Base-by-base conservation (phyloP, 2,113 vertebrate genomes). In the Gambusia holbrooki region DNA sequence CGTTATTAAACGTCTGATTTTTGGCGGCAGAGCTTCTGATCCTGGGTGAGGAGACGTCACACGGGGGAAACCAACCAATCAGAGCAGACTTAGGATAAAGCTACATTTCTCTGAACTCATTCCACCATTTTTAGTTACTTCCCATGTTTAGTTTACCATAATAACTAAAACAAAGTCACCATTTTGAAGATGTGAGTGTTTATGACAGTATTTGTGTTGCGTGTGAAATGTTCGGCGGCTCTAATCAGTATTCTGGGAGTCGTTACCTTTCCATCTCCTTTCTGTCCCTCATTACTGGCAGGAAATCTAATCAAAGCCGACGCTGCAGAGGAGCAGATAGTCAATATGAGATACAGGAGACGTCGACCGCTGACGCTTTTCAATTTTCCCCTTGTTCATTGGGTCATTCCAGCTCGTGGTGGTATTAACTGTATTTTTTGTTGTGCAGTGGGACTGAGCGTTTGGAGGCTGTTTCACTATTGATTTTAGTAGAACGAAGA, bases 291-390 rank as follows among this genome's bases (percentile, higher is more conserved):
- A 75, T 72, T 40, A 65, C 60, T 37, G 61, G 42, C 42, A 79
- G 63, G 42, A 87, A 84, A 83, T 86, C 66, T 66, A 71, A 88
- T 87, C 73, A 72, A 72, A 84, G 12, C 73, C 37, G 75, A 42
- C 64, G 1, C 6, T 62, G 61, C 45, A 71, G 75, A 84, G 74
- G 22, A 76, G 68, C 77, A 85, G 28, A 78, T n/a, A 80, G 76
- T 84, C 84, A 68, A 90, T 88, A 88, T 81, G 54, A 76, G 30
- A 69, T 62, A 42, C 12, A 68, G 29, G 72, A 62, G n/a, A 78
- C 33, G 73, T 28, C 42, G 2, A 3, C 63, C 25, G 35, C 76
- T 37, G 14, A 66, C 22, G 77, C 73, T 73, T 87, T 92, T 84
- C 71, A 69, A 74, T 83, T 74, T 67, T 51, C 62, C 68, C 69